These are phyloP conservation scores for Cephus cinctus DNA, from an alignment of 1,140 invertebrate genomes.

Conservation along the genomic window DNA sequence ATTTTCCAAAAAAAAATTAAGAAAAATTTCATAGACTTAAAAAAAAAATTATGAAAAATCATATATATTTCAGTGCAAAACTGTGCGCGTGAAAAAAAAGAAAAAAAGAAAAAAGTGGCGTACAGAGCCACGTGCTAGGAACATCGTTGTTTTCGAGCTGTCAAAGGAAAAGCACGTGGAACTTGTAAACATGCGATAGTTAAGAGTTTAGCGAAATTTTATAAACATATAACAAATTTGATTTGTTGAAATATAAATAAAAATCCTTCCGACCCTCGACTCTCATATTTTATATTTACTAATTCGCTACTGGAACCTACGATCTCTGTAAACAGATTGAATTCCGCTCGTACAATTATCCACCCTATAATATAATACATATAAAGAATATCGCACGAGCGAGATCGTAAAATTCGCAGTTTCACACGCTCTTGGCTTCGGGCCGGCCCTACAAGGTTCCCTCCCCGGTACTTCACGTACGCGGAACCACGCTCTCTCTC, in stretches of 20 bases:
- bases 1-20: too few relatives aligned
- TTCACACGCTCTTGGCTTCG: conserved; percentile 37
- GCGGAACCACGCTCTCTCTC: not conserved
- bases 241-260: conserved; percentile 1
- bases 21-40: too few relatives aligned
- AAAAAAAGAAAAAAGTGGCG: too few relatives aligned
- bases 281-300: conserved; percentile 1
- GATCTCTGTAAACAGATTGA: conserved; percentile 16
- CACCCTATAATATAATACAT: conserved; percentile 23
- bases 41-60: too few relatives aligned
- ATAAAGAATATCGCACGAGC: conserved; percentile 34
- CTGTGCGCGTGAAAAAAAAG: too few relatives aligned
- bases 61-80: too few relatives aligned
- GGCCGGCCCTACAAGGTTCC: conserved; percentile 11
- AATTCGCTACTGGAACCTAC: not conserved
- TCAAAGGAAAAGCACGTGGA: too few relatives aligned
- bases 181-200: conserved; percentile 13
- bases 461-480: not conserved
- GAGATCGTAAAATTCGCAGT: conserved; percentile 46
- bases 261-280: not conserved
- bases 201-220: conserved; percentile 1
- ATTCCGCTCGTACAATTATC: conserved; percentile 7
- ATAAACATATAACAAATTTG: conserved; percentile 27
- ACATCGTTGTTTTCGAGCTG: not conserved
- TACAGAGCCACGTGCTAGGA: not conserved